Conservation (phyloP, 2,113 vertebrate genomes). For the Oncorhynchus kisutch region DNA sequence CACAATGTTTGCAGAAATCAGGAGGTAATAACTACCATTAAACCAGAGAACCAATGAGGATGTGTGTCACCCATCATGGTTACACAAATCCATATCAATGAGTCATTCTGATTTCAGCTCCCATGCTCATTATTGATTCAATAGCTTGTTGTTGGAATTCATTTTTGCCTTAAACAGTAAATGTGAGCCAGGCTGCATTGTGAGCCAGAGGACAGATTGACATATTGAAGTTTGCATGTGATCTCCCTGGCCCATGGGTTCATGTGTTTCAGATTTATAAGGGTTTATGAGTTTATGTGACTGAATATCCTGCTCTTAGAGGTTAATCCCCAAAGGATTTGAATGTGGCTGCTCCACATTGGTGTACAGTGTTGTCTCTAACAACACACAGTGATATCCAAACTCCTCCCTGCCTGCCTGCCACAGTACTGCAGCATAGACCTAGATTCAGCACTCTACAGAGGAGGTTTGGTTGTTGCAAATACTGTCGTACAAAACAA, state of each 20-base stretch:
- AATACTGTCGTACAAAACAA: slow-evolving; percentile 12
- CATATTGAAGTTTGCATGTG: slow-evolving; percentile 53
- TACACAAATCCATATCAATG: slow-evolving; percentile 7
- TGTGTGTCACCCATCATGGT: slow-evolving; percentile 12
- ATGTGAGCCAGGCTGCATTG: slow-evolving; percentile 2
- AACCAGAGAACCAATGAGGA: not conserved
- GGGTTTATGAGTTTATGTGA: slow-evolving; percentile 53
- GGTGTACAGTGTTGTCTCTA: not conserved
- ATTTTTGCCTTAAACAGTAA: not conserved
- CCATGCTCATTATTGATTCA: slow-evolving; percentile 4
- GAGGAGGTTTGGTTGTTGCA: not conserved
- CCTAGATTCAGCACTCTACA: not conserved
- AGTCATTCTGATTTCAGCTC: not conserved
- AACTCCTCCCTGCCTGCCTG: not conserved
- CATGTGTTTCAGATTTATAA: slow-evolving; percentile 56
- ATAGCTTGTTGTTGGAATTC: not conserved
- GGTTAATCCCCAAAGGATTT: slow-evolving; percentile 66
- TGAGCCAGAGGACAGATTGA: slow-evolving; percentile 34
- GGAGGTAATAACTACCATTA: slow-evolving; percentile 18
- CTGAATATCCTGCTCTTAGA: slow-evolving; percentile 59
- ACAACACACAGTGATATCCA: not conserved
- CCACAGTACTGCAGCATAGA: not conserved
- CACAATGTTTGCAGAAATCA: slow-evolving; percentile 26
- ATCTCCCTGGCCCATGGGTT: not conserved
- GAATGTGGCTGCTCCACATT: slow-evolving; percentile 14